Percentiles rank a stretch among this genome's conserved stretches.
Evolutionary conservation across 2,113 vertebrate species (phyloP).

Genomic region (Zapus hudsonius): DNA sequence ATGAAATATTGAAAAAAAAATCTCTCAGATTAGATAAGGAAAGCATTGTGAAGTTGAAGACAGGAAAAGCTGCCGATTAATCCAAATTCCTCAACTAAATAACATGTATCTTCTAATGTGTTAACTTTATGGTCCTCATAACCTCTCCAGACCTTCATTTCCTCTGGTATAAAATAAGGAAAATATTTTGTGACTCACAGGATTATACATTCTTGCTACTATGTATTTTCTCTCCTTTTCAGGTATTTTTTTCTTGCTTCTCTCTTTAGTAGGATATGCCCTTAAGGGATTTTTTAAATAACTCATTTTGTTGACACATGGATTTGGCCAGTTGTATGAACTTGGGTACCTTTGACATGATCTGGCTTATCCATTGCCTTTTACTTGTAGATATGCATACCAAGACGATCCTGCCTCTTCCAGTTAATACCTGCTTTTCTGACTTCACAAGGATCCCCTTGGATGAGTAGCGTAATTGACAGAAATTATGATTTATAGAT

Average conservation of each 20-base stretch:
- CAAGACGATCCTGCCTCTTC: background rate
- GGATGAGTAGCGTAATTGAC: constrained; percentile 57
- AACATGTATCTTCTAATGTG: background rate
- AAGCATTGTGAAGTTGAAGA: background rate
- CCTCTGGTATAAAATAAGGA: background rate
- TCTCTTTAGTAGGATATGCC: background rate
- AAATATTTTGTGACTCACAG: background rate
- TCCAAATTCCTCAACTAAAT: background rate
- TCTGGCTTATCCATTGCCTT: background rate
- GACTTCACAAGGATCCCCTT: constrained; percentile 30
- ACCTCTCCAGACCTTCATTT: background rate
- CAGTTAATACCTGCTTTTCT: background rate
- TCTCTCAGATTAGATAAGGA: background rate
- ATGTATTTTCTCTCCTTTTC: background rate
- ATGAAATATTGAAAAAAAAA: background rate
- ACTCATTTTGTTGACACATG: background rate
- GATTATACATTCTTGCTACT: background rate
- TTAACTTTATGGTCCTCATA: background rate
- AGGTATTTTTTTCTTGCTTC: background rate
- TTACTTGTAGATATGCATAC: background rate
- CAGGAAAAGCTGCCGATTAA: background rate
- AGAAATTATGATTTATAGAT: constrained; percentile 75
- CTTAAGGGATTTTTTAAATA: accelerated
- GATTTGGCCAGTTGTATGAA: background rate
- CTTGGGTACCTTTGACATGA: too few species aligned